phyloP scores from a whole-genome alignment of 2,797 vertebrate species.

The Chromis chromis region DNA sequence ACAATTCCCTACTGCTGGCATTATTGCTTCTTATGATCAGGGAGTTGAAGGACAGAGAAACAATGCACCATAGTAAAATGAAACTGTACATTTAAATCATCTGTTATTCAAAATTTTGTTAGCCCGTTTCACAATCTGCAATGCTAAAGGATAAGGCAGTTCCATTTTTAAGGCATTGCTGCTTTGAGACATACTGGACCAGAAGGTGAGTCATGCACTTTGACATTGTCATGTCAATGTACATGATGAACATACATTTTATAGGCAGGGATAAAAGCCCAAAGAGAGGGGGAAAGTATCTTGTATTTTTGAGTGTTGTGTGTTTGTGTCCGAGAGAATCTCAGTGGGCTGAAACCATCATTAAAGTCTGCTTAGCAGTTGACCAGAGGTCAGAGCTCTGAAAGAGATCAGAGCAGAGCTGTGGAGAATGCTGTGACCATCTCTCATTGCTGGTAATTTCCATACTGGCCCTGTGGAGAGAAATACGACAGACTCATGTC shows the following conservation, averaged over 20 bases:
- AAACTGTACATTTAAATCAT: constrained; percentile 72
- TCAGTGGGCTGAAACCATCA: constrained; percentile 83
- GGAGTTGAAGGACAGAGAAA: constrained; percentile 66
- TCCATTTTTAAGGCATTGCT: constrained; percentile 86
- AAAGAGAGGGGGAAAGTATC: constrained; percentile 40
- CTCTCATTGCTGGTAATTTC: constrained; percentile 98
- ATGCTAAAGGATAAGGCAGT: constrained; percentile 85
- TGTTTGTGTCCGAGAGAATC: constrained; percentile 68
- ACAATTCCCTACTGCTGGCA: constrained; percentile 70
- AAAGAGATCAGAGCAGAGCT: constrained; percentile 79
- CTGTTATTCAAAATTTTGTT: constrained; percentile 67
- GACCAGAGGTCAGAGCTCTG: constrained; percentile 83
- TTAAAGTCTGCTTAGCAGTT: constrained; percentile 74
- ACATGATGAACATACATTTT: constrained; percentile 59
- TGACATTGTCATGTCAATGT: constrained; percentile 51
- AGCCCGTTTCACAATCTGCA: constrained; percentile 79
- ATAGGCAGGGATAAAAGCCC: constrained; percentile 53
- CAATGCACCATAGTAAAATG: constrained; percentile 66
- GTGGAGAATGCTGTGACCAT: constrained; percentile 81
- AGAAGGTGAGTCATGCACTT: constrained; percentile 60
- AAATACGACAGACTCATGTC: constrained; percentile 67
- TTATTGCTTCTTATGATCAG: constrained; percentile 84
- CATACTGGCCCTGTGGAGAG: constrained; percentile 93
- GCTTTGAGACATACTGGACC: constrained; percentile 78
- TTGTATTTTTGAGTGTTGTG: constrained; percentile 57